Evolutionary conservation across 2,113 vertebrate species (phyloP).

Genomic region (Noctilio leporinus): DNA sequence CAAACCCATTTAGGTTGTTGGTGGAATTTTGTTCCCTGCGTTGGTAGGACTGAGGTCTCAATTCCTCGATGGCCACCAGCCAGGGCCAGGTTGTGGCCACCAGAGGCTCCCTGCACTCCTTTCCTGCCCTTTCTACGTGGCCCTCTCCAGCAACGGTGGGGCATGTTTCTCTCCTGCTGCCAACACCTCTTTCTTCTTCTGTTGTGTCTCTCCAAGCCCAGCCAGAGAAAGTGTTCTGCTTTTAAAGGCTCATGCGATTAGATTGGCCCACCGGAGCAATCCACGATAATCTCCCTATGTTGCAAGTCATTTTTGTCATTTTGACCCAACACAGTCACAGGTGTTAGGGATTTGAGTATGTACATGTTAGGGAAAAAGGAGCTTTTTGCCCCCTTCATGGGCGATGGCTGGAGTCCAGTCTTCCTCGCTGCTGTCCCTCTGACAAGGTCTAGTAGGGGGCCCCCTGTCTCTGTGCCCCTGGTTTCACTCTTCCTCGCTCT

Average conservation of each 20-base stretch:
- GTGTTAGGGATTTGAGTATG: not conserved
- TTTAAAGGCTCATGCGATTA: not conserved
- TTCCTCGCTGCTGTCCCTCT: not conserved
- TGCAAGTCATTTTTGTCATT: not conserved
- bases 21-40: not conserved
- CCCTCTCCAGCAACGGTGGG: not conserved
- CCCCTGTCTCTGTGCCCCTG: rapidly evolving
- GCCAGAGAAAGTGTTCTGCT: not conserved
- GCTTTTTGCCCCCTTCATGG: not conserved
- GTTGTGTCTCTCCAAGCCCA: not conserved
- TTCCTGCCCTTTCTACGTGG: not conserved
- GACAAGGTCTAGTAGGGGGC: not conserved
- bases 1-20: not conserved
- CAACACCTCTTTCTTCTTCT: not conserved
- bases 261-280: not conserved
- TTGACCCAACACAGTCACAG: not conserved
- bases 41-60: not conserved
- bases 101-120: not conserved
- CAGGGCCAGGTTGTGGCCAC: not conserved
- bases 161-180: not conserved
- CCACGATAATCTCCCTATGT: not conserved
- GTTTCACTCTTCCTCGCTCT: not conserved
- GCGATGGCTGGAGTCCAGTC: not conserved
- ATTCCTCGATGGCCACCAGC: not conserved
- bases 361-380: rapidly evolving